Conservation (phyloP, 2,113 vertebrate species). For the Desmodus rotundus region DNA sequence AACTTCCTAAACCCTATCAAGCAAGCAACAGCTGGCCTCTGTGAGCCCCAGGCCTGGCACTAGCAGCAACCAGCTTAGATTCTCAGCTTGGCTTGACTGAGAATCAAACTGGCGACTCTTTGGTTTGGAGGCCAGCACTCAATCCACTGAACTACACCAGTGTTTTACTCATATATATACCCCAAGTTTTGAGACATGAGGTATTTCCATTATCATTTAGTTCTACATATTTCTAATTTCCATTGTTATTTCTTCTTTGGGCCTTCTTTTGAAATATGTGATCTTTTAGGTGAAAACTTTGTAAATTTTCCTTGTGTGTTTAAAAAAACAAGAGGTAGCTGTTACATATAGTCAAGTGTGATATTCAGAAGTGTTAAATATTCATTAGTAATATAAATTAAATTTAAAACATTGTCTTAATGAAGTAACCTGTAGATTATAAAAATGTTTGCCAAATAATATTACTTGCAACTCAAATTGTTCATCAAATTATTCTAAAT, state of each 20-base stretch:
- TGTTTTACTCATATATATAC: neutral
- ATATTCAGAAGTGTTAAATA: neutral
- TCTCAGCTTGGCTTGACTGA: no score
- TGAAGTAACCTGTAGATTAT: neutral
- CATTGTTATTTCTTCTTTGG: neutral
- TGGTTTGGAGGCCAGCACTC: no score
- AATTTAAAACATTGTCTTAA: neutral
- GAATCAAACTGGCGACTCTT: no score
- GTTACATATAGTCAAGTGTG: neutral
- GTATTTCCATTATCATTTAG: neutral
- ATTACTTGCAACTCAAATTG: neutral
- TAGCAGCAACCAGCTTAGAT: no score
- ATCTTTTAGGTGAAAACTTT: neutral
- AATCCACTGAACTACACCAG: no score
- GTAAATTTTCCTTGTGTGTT: neutral
- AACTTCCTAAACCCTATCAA: no score
- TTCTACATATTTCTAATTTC: neutral
- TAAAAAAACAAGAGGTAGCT: neutral
- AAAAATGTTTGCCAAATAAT: neutral
- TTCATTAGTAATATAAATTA: constrained; percentile 1
- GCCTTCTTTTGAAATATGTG: constrained; percentile 16
- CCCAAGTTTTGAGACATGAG: neutral
- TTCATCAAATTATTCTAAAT: neutral
- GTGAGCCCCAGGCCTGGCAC: no score
- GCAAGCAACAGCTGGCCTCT: no score